Conservation (phyloP, 2,888 invertebrate genomes). For the Hyposoter dolosus region DNA sequence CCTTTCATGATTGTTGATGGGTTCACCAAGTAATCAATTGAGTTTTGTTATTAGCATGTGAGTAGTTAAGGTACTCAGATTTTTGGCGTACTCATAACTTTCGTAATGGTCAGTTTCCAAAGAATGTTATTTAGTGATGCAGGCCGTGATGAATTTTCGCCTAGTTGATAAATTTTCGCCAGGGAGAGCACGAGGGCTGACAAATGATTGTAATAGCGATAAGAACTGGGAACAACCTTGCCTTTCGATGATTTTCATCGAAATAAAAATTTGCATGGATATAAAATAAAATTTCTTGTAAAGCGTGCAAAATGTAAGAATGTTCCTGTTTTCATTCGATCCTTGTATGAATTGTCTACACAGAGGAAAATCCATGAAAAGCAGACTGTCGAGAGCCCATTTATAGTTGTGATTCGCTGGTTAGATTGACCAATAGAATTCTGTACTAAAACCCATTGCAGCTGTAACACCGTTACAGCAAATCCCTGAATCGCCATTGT, state of each 20-base stretch:
- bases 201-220: neutral
- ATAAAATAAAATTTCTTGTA: neutral
- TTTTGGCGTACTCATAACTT: neutral
- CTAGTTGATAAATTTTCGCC: neutral
- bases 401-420: conserved; percentile 7
- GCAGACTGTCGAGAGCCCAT: neutral
- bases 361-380: neutral
- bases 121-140: neutral
- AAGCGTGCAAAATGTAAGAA: neutral
- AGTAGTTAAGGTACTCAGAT: neutral
- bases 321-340: too few species aligned
- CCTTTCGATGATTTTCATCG: neutral
- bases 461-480: conserved; percentile 31
- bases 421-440: conserved; percentile 54
- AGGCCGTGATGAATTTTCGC: neutral
- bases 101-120: neutral
- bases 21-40: neutral
- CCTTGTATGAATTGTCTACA: neutral
- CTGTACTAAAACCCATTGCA: conserved; percentile 48
- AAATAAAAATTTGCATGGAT: neutral
- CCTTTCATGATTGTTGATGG: neutral
- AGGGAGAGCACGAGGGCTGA: neutral
- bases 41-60: neutral
- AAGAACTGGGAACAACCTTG: neutral
- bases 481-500: conserved; percentile 42